phyloP scores from a whole-genome alignment of 1,140 invertebrate genomes.

The Gerris buenoi region DNA sequence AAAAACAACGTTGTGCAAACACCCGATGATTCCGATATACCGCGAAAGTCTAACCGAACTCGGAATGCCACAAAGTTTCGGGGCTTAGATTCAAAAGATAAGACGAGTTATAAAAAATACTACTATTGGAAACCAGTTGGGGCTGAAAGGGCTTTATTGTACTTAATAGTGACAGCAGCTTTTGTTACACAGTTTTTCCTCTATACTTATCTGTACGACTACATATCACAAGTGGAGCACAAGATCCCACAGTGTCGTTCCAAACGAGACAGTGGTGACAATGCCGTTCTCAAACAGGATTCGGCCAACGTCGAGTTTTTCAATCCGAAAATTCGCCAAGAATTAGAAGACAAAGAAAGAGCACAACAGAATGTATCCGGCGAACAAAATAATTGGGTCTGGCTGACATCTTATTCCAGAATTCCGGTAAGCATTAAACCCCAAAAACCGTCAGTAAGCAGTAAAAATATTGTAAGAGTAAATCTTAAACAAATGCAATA shows the following conservation, averaged over 20 bases:
- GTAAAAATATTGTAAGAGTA: too few species aligned
- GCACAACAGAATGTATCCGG: slow-evolving; percentile 11
- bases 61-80: too few species aligned
- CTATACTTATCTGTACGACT: not conserved
- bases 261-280: slow-evolving; percentile 21
- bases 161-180: not conserved
- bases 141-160: not conserved
- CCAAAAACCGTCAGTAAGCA: too few species aligned
- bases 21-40: not conserved
- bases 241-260: not conserved
- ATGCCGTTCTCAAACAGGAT: slow-evolving; percentile 25
- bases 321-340: slow-evolving; percentile 43
- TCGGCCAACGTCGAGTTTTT: slow-evolving; percentile 49
- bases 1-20: not conserved
- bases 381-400: slow-evolving; percentile 45
- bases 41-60: not conserved
- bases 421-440: slow-evolving; percentile 51
- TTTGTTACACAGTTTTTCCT: not conserved
- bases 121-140: too few species aligned
- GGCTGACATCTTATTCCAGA: slow-evolving; percentile 58
- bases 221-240: not conserved
- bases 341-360: slow-evolving; percentile 43
- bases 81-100: not conserved
- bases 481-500: too few species aligned
- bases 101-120: not conserved